Evolutionary conservation across 1,140 invertebrate genomes (phyloP).

Genomic region (Chironomus striatipennis): DNA sequence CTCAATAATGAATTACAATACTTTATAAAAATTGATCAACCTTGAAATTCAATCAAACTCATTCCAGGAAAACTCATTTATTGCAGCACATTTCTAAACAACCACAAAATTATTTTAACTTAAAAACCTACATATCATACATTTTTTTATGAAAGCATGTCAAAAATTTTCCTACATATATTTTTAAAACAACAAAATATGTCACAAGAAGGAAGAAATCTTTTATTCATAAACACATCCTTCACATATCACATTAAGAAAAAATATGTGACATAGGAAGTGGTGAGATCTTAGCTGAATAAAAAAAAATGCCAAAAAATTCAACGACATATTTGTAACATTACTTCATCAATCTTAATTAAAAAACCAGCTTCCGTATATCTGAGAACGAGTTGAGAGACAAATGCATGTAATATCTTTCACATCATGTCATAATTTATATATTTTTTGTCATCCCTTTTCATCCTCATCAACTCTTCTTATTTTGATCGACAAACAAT

Average conservation of each 20-base stretch:
- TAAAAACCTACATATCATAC: too few species aligned
- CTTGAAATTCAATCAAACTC: too few species aligned
- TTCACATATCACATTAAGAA: conserved; percentile 3
- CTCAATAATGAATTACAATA: too few species aligned
- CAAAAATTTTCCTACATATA: not conserved
- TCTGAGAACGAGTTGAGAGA: not conserved
- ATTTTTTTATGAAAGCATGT: too few species aligned
- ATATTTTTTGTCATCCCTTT: not conserved
- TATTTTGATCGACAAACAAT: too few species aligned
- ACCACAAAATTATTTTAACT: too few species aligned
- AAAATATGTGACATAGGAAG: not conserved
- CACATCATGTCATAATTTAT: too few species aligned
- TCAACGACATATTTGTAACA: not conserved
- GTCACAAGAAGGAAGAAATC: not conserved
- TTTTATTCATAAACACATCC: not conserved
- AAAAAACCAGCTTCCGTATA: not conserved
- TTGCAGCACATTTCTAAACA: too few species aligned
- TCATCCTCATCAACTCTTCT: not conserved
- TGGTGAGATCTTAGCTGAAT: too few species aligned
- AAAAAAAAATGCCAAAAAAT: not conserved
- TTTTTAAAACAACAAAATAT: not conserved
- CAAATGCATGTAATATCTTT: not conserved
- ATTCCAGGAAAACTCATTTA: too few species aligned
- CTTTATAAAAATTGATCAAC: too few species aligned
- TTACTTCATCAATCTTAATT: conserved; percentile 8